Evolutionary conservation across 2,797 vertebrate species (phyloP).

Genomic region (Cyclopterus lumpus): DNA sequence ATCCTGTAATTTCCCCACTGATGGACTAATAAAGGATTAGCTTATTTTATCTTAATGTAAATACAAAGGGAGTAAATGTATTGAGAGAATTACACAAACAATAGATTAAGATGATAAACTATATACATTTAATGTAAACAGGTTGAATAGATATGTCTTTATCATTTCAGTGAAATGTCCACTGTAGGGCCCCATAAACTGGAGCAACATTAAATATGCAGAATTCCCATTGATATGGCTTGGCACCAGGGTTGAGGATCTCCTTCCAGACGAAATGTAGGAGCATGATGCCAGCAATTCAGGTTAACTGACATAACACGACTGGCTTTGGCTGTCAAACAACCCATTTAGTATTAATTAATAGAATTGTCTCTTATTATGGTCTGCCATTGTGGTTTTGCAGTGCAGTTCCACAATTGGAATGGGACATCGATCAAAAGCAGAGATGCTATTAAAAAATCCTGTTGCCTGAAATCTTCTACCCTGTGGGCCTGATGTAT

Average conservation of each 20-base stretch:
- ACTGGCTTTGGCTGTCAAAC: slow-evolving; percentile 48
- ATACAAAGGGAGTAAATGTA: too few species aligned
- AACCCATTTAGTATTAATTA: slow-evolving; percentile 37
- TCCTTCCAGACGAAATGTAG: slow-evolving; percentile 35
- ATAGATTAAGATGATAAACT: too few species aligned
- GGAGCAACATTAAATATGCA: slow-evolving; percentile 32
- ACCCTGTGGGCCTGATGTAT: not conserved
- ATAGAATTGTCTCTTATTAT: slow-evolving; percentile 43
- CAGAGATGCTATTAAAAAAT: slow-evolving; percentile 27
- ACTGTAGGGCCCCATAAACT: not conserved
- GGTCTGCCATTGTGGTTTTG: slow-evolving; percentile 19
- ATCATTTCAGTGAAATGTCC: not conserved
- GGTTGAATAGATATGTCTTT: too few species aligned
- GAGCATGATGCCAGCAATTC: slow-evolving; percentile 39
- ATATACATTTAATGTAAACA: too few species aligned
- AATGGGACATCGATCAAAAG: slow-evolving; percentile 34
- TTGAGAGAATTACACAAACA: too few species aligned
- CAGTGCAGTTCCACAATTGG: slow-evolving; percentile 26
- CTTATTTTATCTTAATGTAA: too few species aligned
- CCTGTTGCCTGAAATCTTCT: slow-evolving; percentile 23
- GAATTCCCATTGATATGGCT: slow-evolving; percentile 36
- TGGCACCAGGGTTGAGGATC: slow-evolving; percentile 13
- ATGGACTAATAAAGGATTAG: too few species aligned
- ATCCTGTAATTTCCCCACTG: too few species aligned
- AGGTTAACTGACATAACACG: slow-evolving; percentile 45